Evolutionary conservation across 2,888 invertebrate genomes (phyloP).

Genomic region (Hofmannophila pseudospretella): DNA sequence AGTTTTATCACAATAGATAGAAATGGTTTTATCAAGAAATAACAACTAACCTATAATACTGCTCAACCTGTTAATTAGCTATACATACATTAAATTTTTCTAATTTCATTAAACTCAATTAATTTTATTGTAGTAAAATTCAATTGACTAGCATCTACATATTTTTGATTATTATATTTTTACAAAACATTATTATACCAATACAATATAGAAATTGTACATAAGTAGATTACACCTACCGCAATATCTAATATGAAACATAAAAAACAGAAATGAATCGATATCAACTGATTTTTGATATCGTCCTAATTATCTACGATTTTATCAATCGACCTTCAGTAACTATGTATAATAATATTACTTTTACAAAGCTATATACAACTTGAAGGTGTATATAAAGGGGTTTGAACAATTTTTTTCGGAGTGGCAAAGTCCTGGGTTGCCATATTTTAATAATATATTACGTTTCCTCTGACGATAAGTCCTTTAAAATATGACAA

Average conservation of each 20-base stretch:
- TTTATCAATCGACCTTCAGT: neutral
- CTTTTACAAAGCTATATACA: slow-evolving; percentile 3
- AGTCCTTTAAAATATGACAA: too few relatives aligned
- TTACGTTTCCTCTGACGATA: too few relatives aligned
- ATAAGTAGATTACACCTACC: slow-evolving; percentile 8
- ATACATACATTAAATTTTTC: slow-evolving; percentile 45
- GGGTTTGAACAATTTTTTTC: too few relatives aligned
- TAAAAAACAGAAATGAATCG: neutral
- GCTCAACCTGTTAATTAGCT: slow-evolving; percentile 55
- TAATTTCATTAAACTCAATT: slow-evolving; percentile 54
- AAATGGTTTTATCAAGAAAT: slow-evolving; percentile 51
- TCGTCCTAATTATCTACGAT: neutral
- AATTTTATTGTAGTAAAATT: slow-evolving; percentile 55
- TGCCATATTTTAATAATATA: too few relatives aligned
- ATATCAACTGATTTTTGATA: slow-evolving; percentile 1
- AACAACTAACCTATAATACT: slow-evolving; percentile 76
- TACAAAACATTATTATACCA: slow-evolving; percentile 4
- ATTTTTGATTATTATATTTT: slow-evolving; percentile 22
- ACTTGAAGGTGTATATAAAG: neutral
- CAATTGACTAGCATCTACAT: slow-evolving; percentile 74
- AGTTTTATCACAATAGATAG: slow-evolving; percentile 55
- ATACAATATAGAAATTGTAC: slow-evolving; percentile 5
- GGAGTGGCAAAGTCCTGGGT: too few relatives aligned
- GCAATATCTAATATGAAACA: slow-evolving; percentile 1
- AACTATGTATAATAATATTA: slow-evolving; percentile 2